Base-by-base conservation (phyloP, 2,113 vertebrate genomes). In the Saguinus imperator region DNA sequence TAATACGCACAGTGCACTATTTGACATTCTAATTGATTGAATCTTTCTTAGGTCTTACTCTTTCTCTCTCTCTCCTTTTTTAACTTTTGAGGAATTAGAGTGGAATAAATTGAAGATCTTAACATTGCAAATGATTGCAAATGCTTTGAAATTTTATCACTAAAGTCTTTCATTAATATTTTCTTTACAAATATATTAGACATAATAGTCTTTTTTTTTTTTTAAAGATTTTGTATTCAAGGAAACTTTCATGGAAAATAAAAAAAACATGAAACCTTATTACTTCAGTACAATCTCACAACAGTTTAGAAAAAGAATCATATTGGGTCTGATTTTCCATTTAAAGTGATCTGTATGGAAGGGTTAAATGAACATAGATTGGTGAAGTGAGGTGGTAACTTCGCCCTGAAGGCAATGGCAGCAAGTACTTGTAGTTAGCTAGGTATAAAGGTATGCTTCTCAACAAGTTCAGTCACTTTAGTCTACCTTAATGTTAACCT, bases 201-300 rank as follows among this genome's bases (percentile, higher is more conserved):
- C 94, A 81, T 85, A 92, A 76, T 0, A 1, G 85, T n/a, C 97
- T 48, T 50, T 86, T 48, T 66, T 48, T 50, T 86, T 48, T 66
- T 66, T 37, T 14, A 89, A 2, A 68, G 87, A 40, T 94, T 70
- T 96, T 92, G 77, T 94, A 50, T 43, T 97, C 90, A 89, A 87
- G 77, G 87, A 98, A 23, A 92, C 89, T 95, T 98, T 94, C 94
- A 97, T 97, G 98, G 92, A 95, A 98, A 98, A 98, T 97, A 93
- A 97, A 98, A 97, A 97, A 98, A 97, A 97, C 45, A 98, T 64
- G 98, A 99, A 99, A 98, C 95, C 55, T 92, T 97, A 98, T 98
- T 97, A 75, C 85, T 96, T 97, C 75, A 96, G 58, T 17, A 35
- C 94, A 97, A 98, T 98, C 98, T 98, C 98, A 96, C 83, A 95